Conservation (phyloP, 2,888 invertebrate genomes). For the Mongoloraphidia duomilia region DNA sequence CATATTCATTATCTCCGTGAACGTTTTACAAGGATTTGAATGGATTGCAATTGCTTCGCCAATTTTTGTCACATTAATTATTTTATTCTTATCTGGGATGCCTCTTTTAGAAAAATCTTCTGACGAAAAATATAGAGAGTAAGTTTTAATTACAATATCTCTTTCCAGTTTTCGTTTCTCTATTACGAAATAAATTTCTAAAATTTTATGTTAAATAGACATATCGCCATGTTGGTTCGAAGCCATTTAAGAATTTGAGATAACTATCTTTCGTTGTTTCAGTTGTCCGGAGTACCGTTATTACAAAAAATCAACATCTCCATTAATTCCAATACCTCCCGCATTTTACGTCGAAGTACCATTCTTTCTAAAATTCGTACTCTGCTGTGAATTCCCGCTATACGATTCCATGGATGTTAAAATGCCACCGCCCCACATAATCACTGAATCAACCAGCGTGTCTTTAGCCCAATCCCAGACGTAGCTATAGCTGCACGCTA, state of each 20-base stretch:
- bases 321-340: slow-evolving; percentile 77
- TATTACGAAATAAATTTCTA: not conserved
- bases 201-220: not conserved
- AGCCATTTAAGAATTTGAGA: not conserved
- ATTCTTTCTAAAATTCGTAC: slow-evolving; percentile 60
- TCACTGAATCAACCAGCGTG: slow-evolving; percentile 56
- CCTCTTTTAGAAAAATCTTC: slow-evolving; percentile 75
- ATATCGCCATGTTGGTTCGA: slow-evolving; percentile 4
- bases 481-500: slow-evolving; percentile 48
- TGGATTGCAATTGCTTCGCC: slow-evolving; percentile 80
- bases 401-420: slow-evolving; percentile 64
- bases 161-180: not conserved
- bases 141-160: slow-evolving; percentile 25
- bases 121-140: slow-evolving; percentile 80
- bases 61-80: slow-evolving; percentile 72
- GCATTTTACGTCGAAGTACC: slow-evolving; percentile 79
- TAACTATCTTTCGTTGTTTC: slow-evolving; percentile 21
- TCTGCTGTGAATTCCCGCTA: slow-evolving; percentile 81
- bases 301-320: slow-evolving; percentile 80
- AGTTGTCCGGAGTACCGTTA: slow-evolving; percentile 74
- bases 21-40: slow-evolving; percentile 71
- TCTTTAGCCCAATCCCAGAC: slow-evolving; percentile 54
- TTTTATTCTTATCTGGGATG: slow-evolving; percentile 81
- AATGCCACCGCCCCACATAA: slow-evolving; percentile 39
- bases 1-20: slow-evolving; percentile 75